Base-by-base conservation (phyloP, 2,888 invertebrate species). In the Monopis laevigella region DNA sequence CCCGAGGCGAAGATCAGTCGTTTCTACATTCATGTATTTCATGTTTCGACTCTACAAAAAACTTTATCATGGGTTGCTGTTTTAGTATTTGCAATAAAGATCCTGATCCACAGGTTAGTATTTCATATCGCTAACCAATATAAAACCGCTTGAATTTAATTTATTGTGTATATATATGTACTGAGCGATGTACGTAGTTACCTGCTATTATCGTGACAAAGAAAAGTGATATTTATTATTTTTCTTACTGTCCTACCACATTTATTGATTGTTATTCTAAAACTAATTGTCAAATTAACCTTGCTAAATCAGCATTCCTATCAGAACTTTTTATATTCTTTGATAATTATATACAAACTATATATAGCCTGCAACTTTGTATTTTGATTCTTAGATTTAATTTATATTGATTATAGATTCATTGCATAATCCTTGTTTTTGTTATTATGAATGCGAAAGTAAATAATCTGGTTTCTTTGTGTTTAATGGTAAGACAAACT, bases 21-120 rank as follows among this genome's bases (percentile, higher is more conserved):
- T 10, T 66, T 55, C 56, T 77, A 68, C 75, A 74, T 71, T 77
- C 77, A 73, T 80, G 78, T 68, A 78, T 77, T 71, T 77, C 77
- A 73, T 80, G 78, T 68, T 78, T 77, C 69, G 66, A 68, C 53
- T 73, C 74, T 44, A 53, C 78, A 47, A 78, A 69, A 59, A 74
- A 48, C 53, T 70, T 75, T 58, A 73, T 74, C 59, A 87, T 86
- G 87, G 87, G 87, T 54, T 87, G 87, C 66, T 89, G 88, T 65
- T 88, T 87, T 65, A 88, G 88, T 69, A 84, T 87, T 56, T 88
- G 88, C 62, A 86, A 87, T 57, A 87, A 88, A 66, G 88, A 88
- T 59, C 82, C 72, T 47, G 83, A 86, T 51, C 82, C 86, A 44
- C 88, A 88, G 86, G 88, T 88, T 82, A 39, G 21, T n/a, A 7